phyloP scores from a whole-genome alignment of 2,797 vertebrate genomes.

The Pelochelys cantorii region DNA sequence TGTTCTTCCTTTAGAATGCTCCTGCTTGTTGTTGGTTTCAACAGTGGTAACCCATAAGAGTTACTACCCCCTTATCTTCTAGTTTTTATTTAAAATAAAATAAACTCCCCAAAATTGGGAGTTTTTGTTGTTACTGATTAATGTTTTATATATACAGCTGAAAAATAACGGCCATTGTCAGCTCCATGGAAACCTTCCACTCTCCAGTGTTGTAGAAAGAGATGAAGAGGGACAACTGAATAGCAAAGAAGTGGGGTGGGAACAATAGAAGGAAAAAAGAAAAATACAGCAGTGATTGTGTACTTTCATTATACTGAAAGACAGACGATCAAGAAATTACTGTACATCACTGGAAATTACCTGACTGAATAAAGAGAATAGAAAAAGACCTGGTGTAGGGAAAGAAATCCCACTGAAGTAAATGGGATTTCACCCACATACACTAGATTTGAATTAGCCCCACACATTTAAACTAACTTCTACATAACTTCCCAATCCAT shows the following conservation, averaged over 20 bases:
- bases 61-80: conserved; percentile 6
- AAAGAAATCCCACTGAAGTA: neutral
- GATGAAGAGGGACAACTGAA: conserved; percentile 8
- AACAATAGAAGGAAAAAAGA: conserved; percentile 3
- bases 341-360: neutral
- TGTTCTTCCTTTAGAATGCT: neutral
- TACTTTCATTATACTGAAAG: neutral
- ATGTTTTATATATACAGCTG: neutral
- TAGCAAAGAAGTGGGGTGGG: neutral
- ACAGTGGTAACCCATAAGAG: conserved; percentile 3
- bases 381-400: neutral
- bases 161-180: conserved; percentile 5
- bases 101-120: neutral
- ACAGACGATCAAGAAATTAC: neutral
- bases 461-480: neutral
- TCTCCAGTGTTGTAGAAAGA: conserved; percentile 10
- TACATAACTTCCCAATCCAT: neutral
- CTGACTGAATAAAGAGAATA: neutral
- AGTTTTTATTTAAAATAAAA: conserved; percentile 32
- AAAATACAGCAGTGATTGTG: neutral
- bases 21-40: conserved; percentile 9
- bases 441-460: neutral
- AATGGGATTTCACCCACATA: neutral
- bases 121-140: conserved; percentile 12
- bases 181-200: neutral